Conservation (phyloP, 2,113 vertebrate species). For the Zeus faber region DNA sequence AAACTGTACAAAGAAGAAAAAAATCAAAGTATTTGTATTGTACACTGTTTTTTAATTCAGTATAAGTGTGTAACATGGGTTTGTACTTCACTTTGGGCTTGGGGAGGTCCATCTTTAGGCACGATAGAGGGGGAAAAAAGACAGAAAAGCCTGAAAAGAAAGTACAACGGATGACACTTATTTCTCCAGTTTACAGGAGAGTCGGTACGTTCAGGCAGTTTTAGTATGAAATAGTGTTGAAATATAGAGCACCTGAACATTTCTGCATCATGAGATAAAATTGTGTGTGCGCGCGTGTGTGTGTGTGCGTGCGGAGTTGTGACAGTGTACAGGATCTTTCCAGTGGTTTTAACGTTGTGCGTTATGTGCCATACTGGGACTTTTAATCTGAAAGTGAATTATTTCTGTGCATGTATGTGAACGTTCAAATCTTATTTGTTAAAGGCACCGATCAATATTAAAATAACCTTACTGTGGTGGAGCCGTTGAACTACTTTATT, state of each 20-base stretch:
- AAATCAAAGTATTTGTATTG: constrained; percentile 60
- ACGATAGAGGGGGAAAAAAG: too few relatives aligned
- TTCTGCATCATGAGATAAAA: constrained; percentile 15
- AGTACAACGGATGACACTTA: too few relatives aligned
- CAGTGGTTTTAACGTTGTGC: not conserved
- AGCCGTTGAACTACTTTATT: not conserved
- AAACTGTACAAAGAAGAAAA: constrained; percentile 29
- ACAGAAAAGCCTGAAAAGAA: constrained; percentile 3
- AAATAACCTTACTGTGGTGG: constrained; percentile 29
- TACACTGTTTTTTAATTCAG: constrained; percentile 39
- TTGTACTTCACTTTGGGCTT: not conserved
- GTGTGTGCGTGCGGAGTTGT: constrained; percentile 12
- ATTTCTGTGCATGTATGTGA: constrained; percentile 28
- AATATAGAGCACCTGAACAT: too few relatives aligned
- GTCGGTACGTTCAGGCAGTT: too few relatives aligned
- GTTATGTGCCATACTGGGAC: constrained; percentile 36
- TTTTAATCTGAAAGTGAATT: constrained; percentile 28
- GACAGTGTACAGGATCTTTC: constrained; percentile 13
- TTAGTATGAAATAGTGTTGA: too few relatives aligned
- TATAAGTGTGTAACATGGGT: constrained; percentile 33
- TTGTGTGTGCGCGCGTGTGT: constrained; percentile 17
- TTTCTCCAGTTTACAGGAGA: too few relatives aligned
- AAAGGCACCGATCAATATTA: constrained; percentile 44
- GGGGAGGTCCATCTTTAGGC: not conserved
- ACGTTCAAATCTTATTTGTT: constrained; percentile 27